Conservation (phyloP, 2,113 vertebrate species). For the Dissostichus mawsoni region DNA sequence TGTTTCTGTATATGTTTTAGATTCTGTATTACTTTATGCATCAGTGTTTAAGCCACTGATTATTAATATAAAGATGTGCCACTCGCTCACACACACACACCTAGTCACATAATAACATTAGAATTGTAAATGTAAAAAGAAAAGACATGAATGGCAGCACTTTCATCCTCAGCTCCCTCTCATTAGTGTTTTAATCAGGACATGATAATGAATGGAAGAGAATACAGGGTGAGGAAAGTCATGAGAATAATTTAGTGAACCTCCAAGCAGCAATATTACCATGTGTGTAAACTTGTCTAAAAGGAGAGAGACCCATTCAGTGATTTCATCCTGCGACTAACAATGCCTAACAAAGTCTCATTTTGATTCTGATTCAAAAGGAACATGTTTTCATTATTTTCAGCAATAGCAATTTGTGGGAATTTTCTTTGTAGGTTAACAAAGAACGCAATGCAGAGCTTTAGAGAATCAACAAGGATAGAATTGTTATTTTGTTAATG, state of each 20-base stretch:
- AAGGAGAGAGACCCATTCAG: neutral
- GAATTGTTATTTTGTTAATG: neutral
- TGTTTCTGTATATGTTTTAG: neutral
- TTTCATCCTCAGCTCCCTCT: conserved; percentile 40
- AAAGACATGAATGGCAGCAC: conserved; percentile 17
- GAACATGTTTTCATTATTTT: neutral
- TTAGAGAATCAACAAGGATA: neutral
- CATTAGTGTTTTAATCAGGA: conserved; percentile 58
- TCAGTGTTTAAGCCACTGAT: neutral
- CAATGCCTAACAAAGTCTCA: neutral
- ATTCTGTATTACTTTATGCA: neutral
- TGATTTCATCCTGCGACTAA: neutral
- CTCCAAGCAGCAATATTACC: conserved; percentile 17
- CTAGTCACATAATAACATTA: conserved; percentile 23
- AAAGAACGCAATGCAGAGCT: neutral
- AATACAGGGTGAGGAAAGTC: conserved; percentile 20
- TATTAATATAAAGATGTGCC: conserved; percentile 6
- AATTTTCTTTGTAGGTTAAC: neutral
- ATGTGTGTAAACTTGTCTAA: conserved; percentile 9
- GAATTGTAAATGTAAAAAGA: conserved; percentile 31
- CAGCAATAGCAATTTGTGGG: neutral
- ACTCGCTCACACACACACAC: conserved; percentile 9
- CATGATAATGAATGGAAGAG: conserved; percentile 34
- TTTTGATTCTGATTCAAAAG: neutral
- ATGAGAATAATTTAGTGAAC: conserved; percentile 38